A percentile compares a stretch with the other conserved stretches of the same genome.
phyloP scores from a whole-genome alignment of 2,113 vertebrate species.

The Motacilla alba region DNA sequence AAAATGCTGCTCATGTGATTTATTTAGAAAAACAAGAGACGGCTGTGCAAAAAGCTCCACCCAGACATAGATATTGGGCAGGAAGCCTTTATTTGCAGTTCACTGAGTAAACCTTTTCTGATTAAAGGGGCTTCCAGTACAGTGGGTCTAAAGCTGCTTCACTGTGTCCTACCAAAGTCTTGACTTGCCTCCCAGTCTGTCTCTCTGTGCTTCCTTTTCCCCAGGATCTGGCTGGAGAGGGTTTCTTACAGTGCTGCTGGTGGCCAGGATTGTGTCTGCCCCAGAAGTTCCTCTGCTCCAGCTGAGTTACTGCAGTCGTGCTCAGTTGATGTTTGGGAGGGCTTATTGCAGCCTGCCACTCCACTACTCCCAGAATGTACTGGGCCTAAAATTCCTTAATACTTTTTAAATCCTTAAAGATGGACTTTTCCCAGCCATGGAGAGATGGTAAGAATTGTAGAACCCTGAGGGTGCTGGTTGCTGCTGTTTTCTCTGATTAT shows the following conservation, averaged over 20 bases:
- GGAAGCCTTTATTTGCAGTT: background rate
- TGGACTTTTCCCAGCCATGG: background rate
- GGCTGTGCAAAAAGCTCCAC: background rate
- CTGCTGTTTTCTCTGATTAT: background rate
- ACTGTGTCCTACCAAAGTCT: background rate
- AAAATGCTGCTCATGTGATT: background rate
- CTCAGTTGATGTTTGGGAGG: background rate
- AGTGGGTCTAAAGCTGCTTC: background rate
- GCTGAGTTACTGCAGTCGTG: background rate
- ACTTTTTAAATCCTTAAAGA: background rate
- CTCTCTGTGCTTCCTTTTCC: background rate
- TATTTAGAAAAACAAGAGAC: background rate
- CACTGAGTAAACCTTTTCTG: background rate
- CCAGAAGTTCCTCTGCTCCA: background rate
- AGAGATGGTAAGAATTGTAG: background rate
- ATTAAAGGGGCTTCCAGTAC: background rate
- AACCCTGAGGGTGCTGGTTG: background rate
- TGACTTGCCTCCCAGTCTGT: background rate
- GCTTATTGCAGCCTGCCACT: background rate
- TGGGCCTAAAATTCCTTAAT: background rate
- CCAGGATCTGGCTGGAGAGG: background rate
- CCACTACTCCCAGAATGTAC: background rate
- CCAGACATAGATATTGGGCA: background rate
- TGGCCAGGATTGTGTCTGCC: background rate
- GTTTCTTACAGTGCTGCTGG: background rate